phyloP scores from a whole-genome alignment of 2,888 invertebrate genomes.

The Lypha dubia region DNA sequence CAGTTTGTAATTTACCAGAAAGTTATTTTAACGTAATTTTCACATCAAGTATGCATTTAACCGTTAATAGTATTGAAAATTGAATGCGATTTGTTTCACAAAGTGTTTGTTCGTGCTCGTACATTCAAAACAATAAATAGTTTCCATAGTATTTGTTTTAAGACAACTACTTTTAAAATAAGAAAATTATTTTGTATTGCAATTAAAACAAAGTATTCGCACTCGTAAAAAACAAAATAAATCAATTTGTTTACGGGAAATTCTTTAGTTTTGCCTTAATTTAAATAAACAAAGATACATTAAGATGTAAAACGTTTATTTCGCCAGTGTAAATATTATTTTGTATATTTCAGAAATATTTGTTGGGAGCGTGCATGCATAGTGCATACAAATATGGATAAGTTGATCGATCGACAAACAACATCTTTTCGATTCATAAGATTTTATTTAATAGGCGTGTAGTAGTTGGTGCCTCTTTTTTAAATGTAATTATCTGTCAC shows the following conservation, averaged over 20 bases:
- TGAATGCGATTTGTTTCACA: background rate
- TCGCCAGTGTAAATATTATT: constrained; percentile 12
- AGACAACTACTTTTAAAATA: background rate
- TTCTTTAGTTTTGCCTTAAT: constrained; percentile 5
- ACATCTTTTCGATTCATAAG: constrained; percentile 19
- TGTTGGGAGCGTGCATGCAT: background rate
- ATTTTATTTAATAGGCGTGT: constrained; percentile 18
- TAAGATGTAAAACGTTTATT: background rate
- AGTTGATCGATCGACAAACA: background rate
- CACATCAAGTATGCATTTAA: too few species aligned
- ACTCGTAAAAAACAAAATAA: background rate
- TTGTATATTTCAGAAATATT: constrained; percentile 20
- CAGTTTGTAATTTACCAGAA: too few species aligned
- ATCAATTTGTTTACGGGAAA: background rate
- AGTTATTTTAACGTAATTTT: too few species aligned
- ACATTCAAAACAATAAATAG: background rate
- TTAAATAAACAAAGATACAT: background rate
- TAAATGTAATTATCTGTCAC: constrained; percentile 16
- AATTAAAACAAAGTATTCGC: background rate
- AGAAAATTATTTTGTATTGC: background rate
- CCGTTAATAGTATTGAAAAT: too few species aligned
- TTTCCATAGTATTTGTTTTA: background rate
- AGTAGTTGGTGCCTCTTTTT: background rate
- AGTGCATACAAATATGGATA: background rate
- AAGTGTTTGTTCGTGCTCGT: background rate